These are phyloP conservation scores for silkworm (Bombyx mori) DNA, from an alignment of 1,140 invertebrate genomes.

Conservation along the genomic window DNA sequence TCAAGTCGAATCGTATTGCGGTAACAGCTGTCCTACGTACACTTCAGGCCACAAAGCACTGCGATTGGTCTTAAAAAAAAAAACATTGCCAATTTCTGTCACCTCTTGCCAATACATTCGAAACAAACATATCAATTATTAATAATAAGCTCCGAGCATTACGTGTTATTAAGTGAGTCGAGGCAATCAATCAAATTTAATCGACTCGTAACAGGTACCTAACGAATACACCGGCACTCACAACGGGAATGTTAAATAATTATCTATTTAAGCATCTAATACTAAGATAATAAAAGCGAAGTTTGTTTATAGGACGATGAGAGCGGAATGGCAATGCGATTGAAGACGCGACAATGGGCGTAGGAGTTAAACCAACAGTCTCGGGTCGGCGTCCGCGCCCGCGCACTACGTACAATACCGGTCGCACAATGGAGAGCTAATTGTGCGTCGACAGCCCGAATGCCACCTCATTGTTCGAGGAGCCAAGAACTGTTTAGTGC, in stretches of 20 bases:
- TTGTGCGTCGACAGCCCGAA: slow-evolving; percentile 55
- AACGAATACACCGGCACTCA: too few relatives aligned
- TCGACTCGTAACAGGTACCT: slow-evolving; percentile 13
- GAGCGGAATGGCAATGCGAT: slow-evolving; percentile 24
- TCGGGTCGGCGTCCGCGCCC: slow-evolving; percentile 23
- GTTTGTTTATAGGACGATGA: too few relatives aligned
- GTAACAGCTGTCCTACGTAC: too few relatives aligned
- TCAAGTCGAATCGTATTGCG: too few relatives aligned
- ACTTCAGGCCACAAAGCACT: too few relatives aligned
- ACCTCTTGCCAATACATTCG: too few relatives aligned
- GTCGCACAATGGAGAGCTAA: slow-evolving; percentile 50
- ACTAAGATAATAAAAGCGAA: slow-evolving; percentile 26
- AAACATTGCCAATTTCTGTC: too few relatives aligned
- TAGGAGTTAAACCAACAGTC: slow-evolving; percentile 49
- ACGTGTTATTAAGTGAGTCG: slow-evolving; percentile 31
- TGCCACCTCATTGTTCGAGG: slow-evolving; percentile 23
- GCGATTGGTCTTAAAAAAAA: too few relatives aligned
- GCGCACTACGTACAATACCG: slow-evolving; percentile 32
- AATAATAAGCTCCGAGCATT: slow-evolving; percentile 24
- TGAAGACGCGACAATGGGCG: slow-evolving; percentile 41
- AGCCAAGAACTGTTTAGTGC: slow-evolving; percentile 10
- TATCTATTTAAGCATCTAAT: slow-evolving; percentile 30
- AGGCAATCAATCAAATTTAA: slow-evolving; percentile 48
- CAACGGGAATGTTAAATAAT: slow-evolving; percentile 39
- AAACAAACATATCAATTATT: not conserved